A percentile compares a stretch with the other conserved stretches of the same genome.
These are phyloP conservation scores for Xiphophorus hellerii DNA, from an alignment of 2,113 vertebrate genomes.

Conservation along the genomic window DNA sequence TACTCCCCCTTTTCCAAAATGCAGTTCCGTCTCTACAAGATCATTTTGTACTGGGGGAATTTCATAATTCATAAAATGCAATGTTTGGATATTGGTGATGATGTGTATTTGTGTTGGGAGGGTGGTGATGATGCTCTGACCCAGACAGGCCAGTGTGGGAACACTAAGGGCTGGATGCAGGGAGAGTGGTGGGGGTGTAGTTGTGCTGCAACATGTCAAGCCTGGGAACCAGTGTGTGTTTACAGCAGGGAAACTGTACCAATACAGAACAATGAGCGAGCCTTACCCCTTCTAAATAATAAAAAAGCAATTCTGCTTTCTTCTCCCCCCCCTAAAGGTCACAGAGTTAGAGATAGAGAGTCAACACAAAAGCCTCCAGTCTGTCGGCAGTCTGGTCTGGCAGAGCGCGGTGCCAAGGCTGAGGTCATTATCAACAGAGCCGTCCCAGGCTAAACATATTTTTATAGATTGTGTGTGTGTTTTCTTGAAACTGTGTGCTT, in stretches of 20 bases:
- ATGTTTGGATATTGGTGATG: slow-evolving; percentile 59
- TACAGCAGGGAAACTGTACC: slow-evolving; percentile 86
- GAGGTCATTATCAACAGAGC: slow-evolving; percentile 80
- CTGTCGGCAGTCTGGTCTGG: slow-evolving; percentile 78
- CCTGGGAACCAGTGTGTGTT: slow-evolving; percentile 91
- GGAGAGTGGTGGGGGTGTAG: slow-evolving; percentile 20
- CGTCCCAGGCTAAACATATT: slow-evolving; percentile 74
- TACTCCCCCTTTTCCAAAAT: slow-evolving; percentile 8
- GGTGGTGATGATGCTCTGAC: slow-evolving; percentile 38
- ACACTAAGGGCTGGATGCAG: slow-evolving; percentile 75
- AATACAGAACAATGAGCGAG: slow-evolving; percentile 88
- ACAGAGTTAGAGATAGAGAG: slow-evolving; percentile 78
- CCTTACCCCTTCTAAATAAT: slow-evolving; percentile 79
- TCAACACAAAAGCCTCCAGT: slow-evolving; percentile 76
- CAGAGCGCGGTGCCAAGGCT: slow-evolving; percentile 74
- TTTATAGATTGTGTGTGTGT: slow-evolving; percentile 66
- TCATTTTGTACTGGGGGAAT: slow-evolving; percentile 20
- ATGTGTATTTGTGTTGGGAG: slow-evolving; percentile 10
- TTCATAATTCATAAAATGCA: slow-evolving; percentile 25
- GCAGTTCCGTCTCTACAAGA: neutral
- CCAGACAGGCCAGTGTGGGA: slow-evolving; percentile 82
- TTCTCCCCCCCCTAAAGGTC: slow-evolving; percentile 70
- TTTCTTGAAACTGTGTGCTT: slow-evolving; percentile 40
- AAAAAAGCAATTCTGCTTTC: slow-evolving; percentile 67
- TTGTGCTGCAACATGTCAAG: slow-evolving; percentile 71